Evolutionary conservation across 2,888 invertebrate genomes (phyloP).

Genomic region (Troglohyphantes excavatus): DNA sequence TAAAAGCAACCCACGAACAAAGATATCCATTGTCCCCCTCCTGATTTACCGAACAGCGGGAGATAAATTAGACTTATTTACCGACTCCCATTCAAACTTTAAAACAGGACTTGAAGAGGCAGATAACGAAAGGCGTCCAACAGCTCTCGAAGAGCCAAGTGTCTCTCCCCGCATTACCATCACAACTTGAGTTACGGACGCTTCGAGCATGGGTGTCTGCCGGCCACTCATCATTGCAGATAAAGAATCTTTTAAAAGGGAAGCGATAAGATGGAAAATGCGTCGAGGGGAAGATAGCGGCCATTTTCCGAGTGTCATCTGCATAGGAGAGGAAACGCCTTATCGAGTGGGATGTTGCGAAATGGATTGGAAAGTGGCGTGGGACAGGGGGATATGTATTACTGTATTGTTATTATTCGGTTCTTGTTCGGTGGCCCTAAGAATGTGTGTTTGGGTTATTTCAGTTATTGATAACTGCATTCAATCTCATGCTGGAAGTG

Average conservation of each 20-base stretch:
- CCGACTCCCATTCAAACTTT: background rate
- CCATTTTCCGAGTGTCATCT: background rate
- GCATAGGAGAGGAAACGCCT: background rate
- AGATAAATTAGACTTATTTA: background rate
- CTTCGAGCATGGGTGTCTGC: background rate
- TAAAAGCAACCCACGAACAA: background rate
- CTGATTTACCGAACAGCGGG: background rate
- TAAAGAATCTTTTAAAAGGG: conserved; percentile 9
- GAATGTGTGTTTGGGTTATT: too few species aligned
- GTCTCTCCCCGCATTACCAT: background rate
- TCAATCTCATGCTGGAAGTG: too few species aligned
- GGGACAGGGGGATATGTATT: background rate
- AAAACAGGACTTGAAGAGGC: background rate
- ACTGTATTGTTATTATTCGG: too few species aligned
- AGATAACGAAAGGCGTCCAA: background rate
- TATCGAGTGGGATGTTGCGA: background rate
- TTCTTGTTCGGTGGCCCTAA: too few species aligned
- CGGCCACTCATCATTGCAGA: background rate
- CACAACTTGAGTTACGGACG: background rate
- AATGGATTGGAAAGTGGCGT: background rate
- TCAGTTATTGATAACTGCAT: too few species aligned
- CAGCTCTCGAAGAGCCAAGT: background rate
- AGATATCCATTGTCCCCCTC: background rate
- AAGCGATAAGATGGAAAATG: conserved; percentile 5
- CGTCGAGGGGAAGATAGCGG: background rate